Percentiles rank a stretch among this genome's conserved stretches.
These are phyloP conservation scores for Clarias pachynema DNA, from an alignment of 2,797 vertebrate genomes.

Conservation along the genomic window DNA sequence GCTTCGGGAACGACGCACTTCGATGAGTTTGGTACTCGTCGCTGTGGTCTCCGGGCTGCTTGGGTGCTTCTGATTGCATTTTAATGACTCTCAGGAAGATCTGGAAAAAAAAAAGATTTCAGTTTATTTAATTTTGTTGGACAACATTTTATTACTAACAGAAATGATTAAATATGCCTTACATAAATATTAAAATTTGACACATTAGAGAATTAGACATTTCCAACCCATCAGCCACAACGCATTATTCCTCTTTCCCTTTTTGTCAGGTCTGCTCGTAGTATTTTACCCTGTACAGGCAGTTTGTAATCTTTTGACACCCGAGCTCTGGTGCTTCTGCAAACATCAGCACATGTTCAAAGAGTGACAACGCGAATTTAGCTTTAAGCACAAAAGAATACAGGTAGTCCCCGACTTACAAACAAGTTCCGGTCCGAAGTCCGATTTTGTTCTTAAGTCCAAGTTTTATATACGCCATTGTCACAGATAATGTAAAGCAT, in stretches of 20 bases:
- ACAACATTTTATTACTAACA: slow-evolving; percentile 3
- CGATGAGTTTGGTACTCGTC: slow-evolving; percentile 20
- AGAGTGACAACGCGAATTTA: not conserved
- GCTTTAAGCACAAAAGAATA: not conserved
- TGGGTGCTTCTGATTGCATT: slow-evolving; percentile 14
- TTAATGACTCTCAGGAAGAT: slow-evolving; percentile 32
- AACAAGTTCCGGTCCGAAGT: too few relatives aligned
- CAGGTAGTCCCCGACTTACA: too few relatives aligned
- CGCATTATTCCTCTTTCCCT: not conserved
- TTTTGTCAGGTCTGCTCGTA: not conserved
- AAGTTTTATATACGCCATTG: too few relatives aligned
- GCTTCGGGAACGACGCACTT: slow-evolving; percentile 2
- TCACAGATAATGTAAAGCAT: too few relatives aligned
- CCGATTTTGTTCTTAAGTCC: too few relatives aligned
- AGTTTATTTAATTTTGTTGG: not conserved
- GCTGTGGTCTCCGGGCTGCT: not conserved
- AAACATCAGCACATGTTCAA: not conserved
- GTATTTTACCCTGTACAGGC: not conserved
- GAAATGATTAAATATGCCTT: not conserved
- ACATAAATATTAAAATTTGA: not conserved
- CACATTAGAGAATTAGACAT: not conserved
- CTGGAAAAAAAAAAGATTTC: slow-evolving; percentile 16
- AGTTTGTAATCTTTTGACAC: not conserved
- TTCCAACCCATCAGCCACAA: not conserved
- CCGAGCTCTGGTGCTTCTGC: not conserved